A percentile compares a stretch with the other conserved stretches of the same genome.
phyloP scores from a whole-genome alignment of 2,797 vertebrate genomes.

The Lemur catta region DNA sequence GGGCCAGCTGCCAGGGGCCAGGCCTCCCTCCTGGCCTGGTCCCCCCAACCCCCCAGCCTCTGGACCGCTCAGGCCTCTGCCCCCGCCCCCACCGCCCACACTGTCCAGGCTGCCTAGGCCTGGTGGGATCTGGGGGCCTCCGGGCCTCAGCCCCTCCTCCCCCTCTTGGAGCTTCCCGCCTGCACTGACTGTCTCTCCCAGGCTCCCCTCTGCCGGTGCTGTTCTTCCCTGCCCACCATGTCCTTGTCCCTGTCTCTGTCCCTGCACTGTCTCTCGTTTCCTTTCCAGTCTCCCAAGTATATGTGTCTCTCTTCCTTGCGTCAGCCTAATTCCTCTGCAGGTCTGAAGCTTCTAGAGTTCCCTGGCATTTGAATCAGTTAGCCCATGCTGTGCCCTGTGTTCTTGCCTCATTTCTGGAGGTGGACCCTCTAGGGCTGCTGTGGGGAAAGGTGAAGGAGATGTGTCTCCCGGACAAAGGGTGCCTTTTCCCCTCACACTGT shows the following conservation, averaged over 20 bases:
- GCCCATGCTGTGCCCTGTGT: neutral
- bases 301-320: neutral
- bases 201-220: neutral
- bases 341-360: neutral
- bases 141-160: constrained; percentile 55
- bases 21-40: constrained; percentile 38
- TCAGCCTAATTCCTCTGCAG: neutral
- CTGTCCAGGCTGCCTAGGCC: constrained; percentile 68
- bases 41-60: neutral
- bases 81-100: constrained; percentile 62
- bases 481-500: neutral
- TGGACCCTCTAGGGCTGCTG: neutral
- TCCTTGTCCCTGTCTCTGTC: neutral
- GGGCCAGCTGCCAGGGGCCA: constrained; percentile 73
- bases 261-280: neutral
- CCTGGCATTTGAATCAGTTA: neutral
- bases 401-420: neutral
- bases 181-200: constrained; percentile 48
- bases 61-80: constrained; percentile 56
- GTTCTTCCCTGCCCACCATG: constrained; percentile 19
- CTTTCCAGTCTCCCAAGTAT: neutral
- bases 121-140: constrained; percentile 76
- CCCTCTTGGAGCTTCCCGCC: constrained; percentile 48
- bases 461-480: neutral
- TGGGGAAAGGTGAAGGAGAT: neutral